A percentile compares a stretch with the other conserved stretches of the same genome.
Conservation (phyloP, 2,113 vertebrate genomes). For the Cathartes aura region DNA sequence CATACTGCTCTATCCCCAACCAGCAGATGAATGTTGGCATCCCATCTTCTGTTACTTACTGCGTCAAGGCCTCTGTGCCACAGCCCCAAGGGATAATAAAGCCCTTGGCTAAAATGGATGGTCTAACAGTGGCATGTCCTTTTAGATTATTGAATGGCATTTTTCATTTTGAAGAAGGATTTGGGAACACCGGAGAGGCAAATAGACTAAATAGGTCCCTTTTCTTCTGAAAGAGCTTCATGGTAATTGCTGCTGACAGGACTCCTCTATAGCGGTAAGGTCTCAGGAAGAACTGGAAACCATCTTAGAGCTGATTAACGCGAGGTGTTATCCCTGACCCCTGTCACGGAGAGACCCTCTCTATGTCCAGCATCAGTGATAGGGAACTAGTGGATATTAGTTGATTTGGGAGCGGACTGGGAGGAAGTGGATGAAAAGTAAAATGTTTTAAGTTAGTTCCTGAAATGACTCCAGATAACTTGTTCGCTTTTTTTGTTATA, state of each 20-base stretch:
- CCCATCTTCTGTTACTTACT: not conserved
- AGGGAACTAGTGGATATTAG: not conserved
- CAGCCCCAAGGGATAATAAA: not conserved
- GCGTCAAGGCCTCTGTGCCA: not conserved
- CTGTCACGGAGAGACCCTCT: not conserved
- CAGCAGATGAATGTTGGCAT: too few species aligned
- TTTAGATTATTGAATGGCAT: not conserved
- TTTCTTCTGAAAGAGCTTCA: not conserved
- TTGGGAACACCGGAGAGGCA: not conserved
- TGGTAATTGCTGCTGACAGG: conserved; percentile 31
- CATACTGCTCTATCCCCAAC: not conserved
- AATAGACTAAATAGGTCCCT: not conserved
- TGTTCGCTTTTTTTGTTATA: not conserved
- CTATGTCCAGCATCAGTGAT: not conserved
- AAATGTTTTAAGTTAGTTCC: not conserved
- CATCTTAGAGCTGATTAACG: not conserved
- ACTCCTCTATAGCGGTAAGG: not conserved
- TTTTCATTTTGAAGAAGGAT: not conserved
- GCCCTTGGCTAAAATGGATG: not conserved
- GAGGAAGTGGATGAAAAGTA: not conserved
- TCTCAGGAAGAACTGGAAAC: conserved; percentile 50
- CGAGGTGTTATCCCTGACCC: not conserved
- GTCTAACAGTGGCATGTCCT: not conserved
- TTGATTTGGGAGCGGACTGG: not conserved
- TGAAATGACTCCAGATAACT: not conserved